Evolutionary conservation across 1,140 invertebrate genomes (phyloP).

Genomic region (Saxidomus purpurata): DNA sequence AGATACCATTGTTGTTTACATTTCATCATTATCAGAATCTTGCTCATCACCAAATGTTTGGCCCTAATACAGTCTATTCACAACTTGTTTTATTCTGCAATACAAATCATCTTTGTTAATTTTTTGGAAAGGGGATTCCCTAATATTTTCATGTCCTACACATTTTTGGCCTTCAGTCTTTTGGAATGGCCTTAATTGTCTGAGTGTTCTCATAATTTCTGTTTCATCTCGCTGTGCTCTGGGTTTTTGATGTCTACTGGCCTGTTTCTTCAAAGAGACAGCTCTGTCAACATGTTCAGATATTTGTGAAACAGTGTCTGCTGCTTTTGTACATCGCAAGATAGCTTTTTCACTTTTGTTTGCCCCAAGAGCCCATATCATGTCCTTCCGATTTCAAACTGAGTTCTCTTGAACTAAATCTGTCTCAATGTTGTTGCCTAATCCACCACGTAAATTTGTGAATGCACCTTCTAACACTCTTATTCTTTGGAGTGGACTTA

Average conservation of each 20-base stretch:
- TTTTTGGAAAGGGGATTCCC: no score
- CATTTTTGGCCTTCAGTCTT: background rate
- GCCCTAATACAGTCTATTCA: background rate
- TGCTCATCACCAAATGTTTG: background rate
- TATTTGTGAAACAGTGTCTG: background rate
- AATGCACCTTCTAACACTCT: background rate
- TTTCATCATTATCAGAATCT: no score
- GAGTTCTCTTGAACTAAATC: constrained; percentile 30
- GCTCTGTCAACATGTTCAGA: background rate
- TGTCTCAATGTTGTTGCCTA: background rate
- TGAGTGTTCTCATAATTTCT: background rate
- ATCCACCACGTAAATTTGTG: background rate
- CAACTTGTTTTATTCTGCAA: background rate
- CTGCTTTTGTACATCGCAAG: background rate
- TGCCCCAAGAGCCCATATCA: background rate
- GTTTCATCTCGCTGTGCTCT: background rate
- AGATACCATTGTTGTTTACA: no score
- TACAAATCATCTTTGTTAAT: constrained; percentile 14
- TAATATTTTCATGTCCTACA: background rate
- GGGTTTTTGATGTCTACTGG: background rate
- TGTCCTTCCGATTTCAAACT: background rate
- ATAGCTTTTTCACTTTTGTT: constrained; percentile 19
- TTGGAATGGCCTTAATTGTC: constrained; percentile 13
- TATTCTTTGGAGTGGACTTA: background rate
- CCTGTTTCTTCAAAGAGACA: background rate